Base-by-base conservation (phyloP, 1,140 invertebrate genomes). In the Ceratoteleas bidentatus region DNA sequence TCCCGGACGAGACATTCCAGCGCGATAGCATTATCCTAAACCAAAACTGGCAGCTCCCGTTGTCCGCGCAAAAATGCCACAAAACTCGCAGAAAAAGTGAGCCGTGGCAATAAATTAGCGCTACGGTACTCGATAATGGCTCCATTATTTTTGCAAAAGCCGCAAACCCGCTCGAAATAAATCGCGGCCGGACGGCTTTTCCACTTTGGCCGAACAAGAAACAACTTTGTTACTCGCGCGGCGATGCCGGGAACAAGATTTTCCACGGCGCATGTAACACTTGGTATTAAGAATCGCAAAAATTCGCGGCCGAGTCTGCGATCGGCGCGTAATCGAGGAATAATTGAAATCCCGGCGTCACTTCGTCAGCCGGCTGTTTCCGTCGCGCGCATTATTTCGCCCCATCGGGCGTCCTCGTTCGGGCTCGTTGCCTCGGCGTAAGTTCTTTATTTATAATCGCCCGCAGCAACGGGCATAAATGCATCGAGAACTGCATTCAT, bases 401-500 rank as follows among this genome's bases (percentile, higher is more conserved):
- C 8, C 40, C n/a, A 49, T 58, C 36, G 15, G 36, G 66, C 61
- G 47, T 53, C 16, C 13, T 50, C 38, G 65, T 60, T 56, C 13
- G 43, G 13, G 69, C 66, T 49, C 65, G 53, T 24, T 58, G 52
- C 68, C 58, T 69, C 70, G 69, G 33, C 66, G 40, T 74, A 64
- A 58, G 60, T 79, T 83, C 80, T 89, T 90, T 90, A 90, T 90
- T 89, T 90, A 89, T 88, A 89, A 90, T 84, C 84, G 88, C 89
- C 88, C 78, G 32, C 36, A 85, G 89, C 87, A 85, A 85, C 85
- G 82, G 82, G 87, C 86, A 87, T 89, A 89, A 91, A 90, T 81
- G 86, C 87, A 73, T 78, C 85, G 87, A 85, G 85, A 83, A 88
- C 89, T 88, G 89, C 88, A 89, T 88, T 89, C 88, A 87, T 86